Evolutionary conservation across 2,797 vertebrate species (phyloP), one percentile per base, ranked within the genome.

Genomic region (Cheirogaleus major): DNA sequence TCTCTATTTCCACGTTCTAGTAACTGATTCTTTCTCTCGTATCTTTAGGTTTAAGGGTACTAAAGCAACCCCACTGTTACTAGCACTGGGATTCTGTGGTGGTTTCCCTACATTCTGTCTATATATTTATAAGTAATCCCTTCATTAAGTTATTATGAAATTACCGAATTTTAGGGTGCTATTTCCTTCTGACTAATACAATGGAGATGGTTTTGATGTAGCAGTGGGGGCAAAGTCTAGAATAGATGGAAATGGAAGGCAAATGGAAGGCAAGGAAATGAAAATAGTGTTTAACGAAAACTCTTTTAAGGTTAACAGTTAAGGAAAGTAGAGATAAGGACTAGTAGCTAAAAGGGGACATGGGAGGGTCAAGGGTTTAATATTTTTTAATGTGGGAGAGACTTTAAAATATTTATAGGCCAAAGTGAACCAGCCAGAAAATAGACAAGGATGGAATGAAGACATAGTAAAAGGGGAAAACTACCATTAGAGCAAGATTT

Each of bases 331-430:
- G 25, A 79, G n/a, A 72, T 9, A 67, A 14, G 5, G 7, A 41
- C 32, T 73, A 70, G 20, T 6, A 87, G 25, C 23, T 87, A 10
- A 7, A 92, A 95, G 2, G 4, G 30, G 13, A 30, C 7, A 32
- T 20, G 38, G 41, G 41, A 11, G 67, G 17, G 1, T 30, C 18
- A 91, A 89, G 6, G 13, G 12, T 38, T 92, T 86, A 61, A 7
- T 57, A 50, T 63, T 81, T 94, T 95, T 95, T 89, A 81, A 50
- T 23, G 11, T 72, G 20, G 23, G 4, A 63, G 11, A 72, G 8
- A 52, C 45, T 84, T 92, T 76, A 70, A 93, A 88, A 38, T 23
- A 63, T 97, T 69, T 85, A 63, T 43, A 76, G n/a, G 35, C 11
- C 57, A 85, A 76, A 43, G 25, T 50, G 4, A 95, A 92, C 32